Conservation (phyloP, 2,797 vertebrate genomes). For the Pteropus rufus region DNA sequence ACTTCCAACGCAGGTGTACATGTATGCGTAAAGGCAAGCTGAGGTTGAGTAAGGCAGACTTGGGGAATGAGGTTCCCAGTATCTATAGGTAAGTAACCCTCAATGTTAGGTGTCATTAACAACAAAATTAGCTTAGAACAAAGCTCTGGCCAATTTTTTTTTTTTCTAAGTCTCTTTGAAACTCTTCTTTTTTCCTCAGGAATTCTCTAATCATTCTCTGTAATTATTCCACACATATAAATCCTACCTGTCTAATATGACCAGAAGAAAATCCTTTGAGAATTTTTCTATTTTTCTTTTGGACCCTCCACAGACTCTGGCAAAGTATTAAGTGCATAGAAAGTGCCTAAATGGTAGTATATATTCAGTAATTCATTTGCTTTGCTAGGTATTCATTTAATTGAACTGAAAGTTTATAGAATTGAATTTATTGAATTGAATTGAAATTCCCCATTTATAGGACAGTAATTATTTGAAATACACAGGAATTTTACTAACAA, state of each 20-base stretch:
- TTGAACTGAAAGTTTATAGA: not conserved
- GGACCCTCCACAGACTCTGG: not conserved
- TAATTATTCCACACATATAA: slow-evolving; percentile 5
- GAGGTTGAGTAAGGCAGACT: not conserved
- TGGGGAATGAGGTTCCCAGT: not conserved
- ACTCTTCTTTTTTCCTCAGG: not conserved
- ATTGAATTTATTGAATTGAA: not conserved
- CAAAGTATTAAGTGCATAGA: not conserved
- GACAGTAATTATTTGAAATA: not conserved
- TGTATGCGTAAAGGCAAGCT: not conserved
- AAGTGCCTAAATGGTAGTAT: not conserved
- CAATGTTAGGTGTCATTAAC: not conserved
- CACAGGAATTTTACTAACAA: not conserved
- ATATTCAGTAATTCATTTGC: not conserved
- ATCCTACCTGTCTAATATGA: not conserved
- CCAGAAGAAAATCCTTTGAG: not conserved
- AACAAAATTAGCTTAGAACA: not conserved
- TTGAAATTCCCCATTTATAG: not conserved
- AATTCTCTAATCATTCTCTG: not conserved
- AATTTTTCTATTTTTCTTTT: not conserved
- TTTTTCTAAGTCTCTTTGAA: not conserved
- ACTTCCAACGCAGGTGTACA: not conserved
- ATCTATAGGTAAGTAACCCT: not conserved
- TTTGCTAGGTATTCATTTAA: not conserved
- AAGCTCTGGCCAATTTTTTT: not conserved